Conservation (phyloP, 2,113 vertebrate genomes). For the Castor canadensis region DNA sequence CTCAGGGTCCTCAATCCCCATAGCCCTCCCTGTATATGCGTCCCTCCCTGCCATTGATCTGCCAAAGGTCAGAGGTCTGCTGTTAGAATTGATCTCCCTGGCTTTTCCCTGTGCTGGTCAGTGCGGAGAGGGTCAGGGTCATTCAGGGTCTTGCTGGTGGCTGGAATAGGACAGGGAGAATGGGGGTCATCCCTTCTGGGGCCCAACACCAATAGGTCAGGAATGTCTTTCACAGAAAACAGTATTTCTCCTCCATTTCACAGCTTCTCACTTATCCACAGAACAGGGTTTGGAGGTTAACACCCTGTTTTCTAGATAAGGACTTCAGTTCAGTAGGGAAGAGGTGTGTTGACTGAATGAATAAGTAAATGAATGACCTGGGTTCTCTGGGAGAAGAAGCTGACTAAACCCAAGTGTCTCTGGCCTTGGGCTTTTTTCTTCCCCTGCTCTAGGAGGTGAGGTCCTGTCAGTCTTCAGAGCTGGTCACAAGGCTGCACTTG, state of each 20-base stretch:
- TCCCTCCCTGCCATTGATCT: neutral
- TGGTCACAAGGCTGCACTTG: neutral
- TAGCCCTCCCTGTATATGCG: neutral
- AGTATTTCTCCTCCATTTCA: neutral
- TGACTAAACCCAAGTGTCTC: neutral
- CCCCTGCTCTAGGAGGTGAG: neutral
- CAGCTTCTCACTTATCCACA: neutral
- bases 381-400: neutral
- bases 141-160: accelerated
- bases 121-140: neutral
- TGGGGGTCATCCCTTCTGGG: accelerated
- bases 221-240: neutral
- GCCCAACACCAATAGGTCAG: neutral
- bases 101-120: neutral
- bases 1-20: no score
- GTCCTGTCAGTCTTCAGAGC: neutral
- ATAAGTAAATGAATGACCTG: neutral
- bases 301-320: neutral
- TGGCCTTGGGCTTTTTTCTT: neutral
- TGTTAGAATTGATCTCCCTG: conserved; percentile 49
- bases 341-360: neutral
- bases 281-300: neutral
- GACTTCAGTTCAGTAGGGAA: neutral
- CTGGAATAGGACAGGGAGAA: accelerated
- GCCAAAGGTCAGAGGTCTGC: neutral